Evolutionary conservation across 2,113 vertebrate genomes (phyloP).

Genomic region (Cinclus mexicanus): DNA sequence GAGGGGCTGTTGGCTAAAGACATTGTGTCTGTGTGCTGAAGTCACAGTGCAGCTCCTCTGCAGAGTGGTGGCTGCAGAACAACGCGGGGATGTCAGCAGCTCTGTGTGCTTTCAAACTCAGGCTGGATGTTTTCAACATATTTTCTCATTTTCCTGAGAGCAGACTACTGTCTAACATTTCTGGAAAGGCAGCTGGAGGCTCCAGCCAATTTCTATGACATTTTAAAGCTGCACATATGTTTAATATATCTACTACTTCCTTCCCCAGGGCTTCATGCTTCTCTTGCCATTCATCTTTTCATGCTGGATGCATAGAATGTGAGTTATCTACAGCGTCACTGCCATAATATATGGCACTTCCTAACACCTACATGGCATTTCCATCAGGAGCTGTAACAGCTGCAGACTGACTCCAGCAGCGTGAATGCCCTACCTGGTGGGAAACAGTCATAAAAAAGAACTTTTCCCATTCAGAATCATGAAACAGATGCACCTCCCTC

Average conservation of each 20-base stretch:
- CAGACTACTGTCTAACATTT: slow-evolving; percentile 45
- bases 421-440: neutral
- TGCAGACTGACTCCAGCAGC: neutral
- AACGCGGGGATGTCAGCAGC: neutral
- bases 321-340: neutral
- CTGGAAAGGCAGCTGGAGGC: slow-evolving; percentile 12
- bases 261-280: slow-evolving; percentile 22
- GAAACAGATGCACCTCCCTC: neutral
- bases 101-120: neutral
- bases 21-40: too few relatives aligned
- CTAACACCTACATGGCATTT: slow-evolving; percentile 32
- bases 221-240: slow-evolving; percentile 55
- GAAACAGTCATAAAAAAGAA: neutral
- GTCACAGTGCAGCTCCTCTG: neutral
- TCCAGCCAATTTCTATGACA: slow-evolving; percentile 13
- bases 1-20: too few relatives aligned
- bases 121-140: slow-evolving; percentile 47
- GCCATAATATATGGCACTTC: neutral
- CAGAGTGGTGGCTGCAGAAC: neutral
- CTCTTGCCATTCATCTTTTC: slow-evolving; percentile 51
- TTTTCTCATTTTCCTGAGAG: neutral
- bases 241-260: slow-evolving; percentile 48
- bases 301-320: neutral
- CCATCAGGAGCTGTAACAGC: slow-evolving; percentile 12
- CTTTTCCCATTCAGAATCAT: neutral